Evolutionary conservation across 1,140 invertebrate species (phyloP), one percentile per base, ranked within the genome.

Genomic region (Heterodera schachtii): DNA sequence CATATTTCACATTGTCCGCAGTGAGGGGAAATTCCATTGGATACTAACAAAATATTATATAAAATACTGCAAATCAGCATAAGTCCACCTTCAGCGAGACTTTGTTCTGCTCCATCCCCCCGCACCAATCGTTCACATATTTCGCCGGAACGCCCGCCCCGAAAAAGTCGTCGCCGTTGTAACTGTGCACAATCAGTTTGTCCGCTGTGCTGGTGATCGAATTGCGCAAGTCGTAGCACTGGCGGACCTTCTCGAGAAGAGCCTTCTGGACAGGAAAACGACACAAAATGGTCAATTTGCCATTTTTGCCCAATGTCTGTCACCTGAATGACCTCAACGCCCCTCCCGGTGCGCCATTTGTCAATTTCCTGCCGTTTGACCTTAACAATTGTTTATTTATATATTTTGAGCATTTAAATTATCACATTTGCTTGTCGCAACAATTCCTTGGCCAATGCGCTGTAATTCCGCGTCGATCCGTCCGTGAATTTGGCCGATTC

Each of bases 161-260:
- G 57, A 86, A 86, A 21, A 86, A 87, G 49, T 81, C 84, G 60
- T 86, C 86, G n/a, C 75, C 78, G 19, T 75, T 76, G 67, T 73
- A 86, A 21, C 77, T 67, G 74, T 86, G 86, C 41, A 86, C 86
- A 73, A 86, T 86, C 52, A 86, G 75, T 49, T 87, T 84, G 52
- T 85, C 83, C 1, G 81, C 86, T 60, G 81, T 86, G n/a, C 81
- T 79, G 19, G 73, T 69, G 6, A 86, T 75, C 11, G 81, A 80
- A 57, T 78, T 74, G 41, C 85, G 74, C 19, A 86, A 66, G 47
- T 82, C 78, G 11, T 69, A 52, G 41, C 76, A 82, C 69, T 86
- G 86, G 1, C 75, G 43, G 4, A 83, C 78, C 52, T 87, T 87
- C 31, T 87, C 86, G 19, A 81, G 64, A 13, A 86, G 57, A 31